phyloP scores from a whole-genome alignment of 2,797 vertebrate species.

The Liasis olivaceus region DNA sequence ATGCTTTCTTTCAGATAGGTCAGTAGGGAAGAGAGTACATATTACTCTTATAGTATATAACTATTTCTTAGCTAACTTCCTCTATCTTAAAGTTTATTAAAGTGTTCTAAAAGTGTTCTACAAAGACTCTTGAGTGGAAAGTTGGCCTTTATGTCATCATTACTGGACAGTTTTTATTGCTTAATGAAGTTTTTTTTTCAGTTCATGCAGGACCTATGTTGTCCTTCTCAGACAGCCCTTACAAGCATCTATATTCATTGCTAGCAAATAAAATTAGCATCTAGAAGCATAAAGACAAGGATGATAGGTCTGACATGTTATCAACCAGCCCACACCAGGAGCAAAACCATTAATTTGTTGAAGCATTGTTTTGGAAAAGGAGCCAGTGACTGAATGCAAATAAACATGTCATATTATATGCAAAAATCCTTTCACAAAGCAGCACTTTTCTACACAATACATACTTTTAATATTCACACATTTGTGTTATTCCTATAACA shows the following conservation, averaged over 20 bases:
- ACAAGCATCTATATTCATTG: conserved; percentile 24
- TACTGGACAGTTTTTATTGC: conserved; percentile 54
- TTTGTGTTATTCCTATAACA: conserved; percentile 50
- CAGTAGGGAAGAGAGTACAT: conserved; percentile 33
- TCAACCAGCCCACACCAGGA: conserved; percentile 35
- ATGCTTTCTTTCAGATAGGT: conserved; percentile 25
- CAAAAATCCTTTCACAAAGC: conserved; percentile 51
- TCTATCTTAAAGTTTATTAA: conserved; percentile 52
- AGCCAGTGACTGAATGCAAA: conserved; percentile 47
- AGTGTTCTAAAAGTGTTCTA: conserved; percentile 52
- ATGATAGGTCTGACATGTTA: conserved; percentile 7
- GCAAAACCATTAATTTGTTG: conserved; percentile 62
- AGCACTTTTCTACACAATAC: conserved; percentile 48
- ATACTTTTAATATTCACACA: conserved; percentile 45
- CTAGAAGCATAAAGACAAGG: not conserved
- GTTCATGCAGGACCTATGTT: conserved; percentile 52
- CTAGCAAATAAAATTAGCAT: not conserved
- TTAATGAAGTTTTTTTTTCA: conserved; percentile 52
- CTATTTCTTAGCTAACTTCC: conserved; percentile 65
- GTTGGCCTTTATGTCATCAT: conserved; percentile 56
- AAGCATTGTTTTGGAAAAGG: conserved; percentile 59
- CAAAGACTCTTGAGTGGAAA: conserved; percentile 51
- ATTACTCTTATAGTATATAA: conserved; percentile 46
- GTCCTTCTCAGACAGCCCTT: conserved; percentile 49
- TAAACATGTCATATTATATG: conserved; percentile 41